These are phyloP conservation scores for Leptarthrus brevirostris DNA, from an alignment of 2,888 invertebrate genomes.

Conservation along the genomic window DNA sequence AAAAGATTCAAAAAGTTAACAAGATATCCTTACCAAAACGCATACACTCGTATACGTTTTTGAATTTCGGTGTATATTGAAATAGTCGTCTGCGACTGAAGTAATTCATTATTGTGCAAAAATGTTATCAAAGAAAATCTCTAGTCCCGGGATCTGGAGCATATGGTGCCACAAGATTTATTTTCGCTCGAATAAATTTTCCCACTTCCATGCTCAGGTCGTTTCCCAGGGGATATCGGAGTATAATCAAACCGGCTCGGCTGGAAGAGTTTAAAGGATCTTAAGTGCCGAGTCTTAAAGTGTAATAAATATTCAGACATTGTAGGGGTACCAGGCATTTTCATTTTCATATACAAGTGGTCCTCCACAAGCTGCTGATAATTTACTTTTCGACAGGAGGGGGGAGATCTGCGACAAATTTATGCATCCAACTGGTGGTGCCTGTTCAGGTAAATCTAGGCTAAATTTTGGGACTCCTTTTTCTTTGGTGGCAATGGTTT, in stretches of 20 bases:
- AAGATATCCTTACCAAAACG: too few relatives aligned
- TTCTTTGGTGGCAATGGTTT: too few relatives aligned
- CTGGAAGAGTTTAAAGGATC: conserved; percentile 12
- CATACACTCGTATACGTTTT: too few relatives aligned
- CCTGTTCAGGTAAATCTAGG: conserved; percentile 8
- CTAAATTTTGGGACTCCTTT: neutral
- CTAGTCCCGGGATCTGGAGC: too few relatives aligned
- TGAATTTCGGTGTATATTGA: too few relatives aligned
- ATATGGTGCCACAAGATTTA: neutral
- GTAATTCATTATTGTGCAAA: too few relatives aligned
- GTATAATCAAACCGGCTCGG: neutral
- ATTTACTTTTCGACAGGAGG: conserved; percentile 32
- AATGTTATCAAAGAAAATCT: too few relatives aligned
- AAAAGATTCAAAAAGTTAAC: too few relatives aligned
- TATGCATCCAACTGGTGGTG: neutral
- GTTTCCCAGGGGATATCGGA: neutral
- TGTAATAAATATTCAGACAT: conserved; percentile 19
- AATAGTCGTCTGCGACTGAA: too few relatives aligned
- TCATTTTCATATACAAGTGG: neutral
- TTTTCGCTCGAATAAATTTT: conserved; percentile 16
- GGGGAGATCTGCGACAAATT: conserved; percentile 10
- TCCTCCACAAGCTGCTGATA: conserved; percentile 21
- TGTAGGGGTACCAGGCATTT: neutral
- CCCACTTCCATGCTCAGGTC: neutral
- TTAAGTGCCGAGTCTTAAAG: conserved; percentile 8